phyloP scores from a whole-genome alignment of 37 sponge, comb jelly and placozoan species.

The Aplysina aerophoba region DNA sequence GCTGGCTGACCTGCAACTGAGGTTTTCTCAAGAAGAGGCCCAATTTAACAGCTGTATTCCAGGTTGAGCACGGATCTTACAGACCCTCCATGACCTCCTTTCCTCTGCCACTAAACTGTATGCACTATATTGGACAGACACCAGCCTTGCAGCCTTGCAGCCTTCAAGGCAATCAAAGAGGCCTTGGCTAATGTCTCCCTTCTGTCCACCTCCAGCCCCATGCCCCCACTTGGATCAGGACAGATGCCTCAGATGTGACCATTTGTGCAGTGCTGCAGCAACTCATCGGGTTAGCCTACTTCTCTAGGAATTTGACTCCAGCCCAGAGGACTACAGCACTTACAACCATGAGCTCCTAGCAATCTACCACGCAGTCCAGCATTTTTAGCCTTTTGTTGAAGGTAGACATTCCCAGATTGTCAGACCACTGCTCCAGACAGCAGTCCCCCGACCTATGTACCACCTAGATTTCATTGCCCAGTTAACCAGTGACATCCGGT shows the following conservation, averaged over 20 bases:
- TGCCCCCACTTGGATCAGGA: conserved; percentile 57
- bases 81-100: conserved; percentile 43
- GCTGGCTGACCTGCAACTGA: too few species aligned
- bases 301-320: conserved; percentile 25
- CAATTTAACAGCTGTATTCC: conserved; percentile 34
- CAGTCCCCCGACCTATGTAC: background rate
- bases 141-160: background rate
- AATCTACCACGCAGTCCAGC: conserved; percentile 12
- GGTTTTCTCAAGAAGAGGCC: too few species aligned
- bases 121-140: conserved; percentile 49
- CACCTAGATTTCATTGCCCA: conserved; percentile 15
- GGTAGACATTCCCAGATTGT: background rate
- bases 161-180: conserved; percentile 51
- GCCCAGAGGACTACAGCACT: conserved; percentile 42
- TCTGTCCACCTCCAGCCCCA: conserved; percentile 47
- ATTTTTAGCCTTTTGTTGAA: conserved; percentile 25
- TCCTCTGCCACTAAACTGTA: background rate
- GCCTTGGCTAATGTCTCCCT: conserved; percentile 45
- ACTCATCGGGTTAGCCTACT: conserved; percentile 19
- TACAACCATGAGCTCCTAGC: conserved; percentile 52
- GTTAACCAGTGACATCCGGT: conserved; percentile 28
- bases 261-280: conserved; percentile 69
- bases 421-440: background rate
- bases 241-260: conserved; percentile 61
- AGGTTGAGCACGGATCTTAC: conserved; percentile 24